Conservation (phyloP, 2,113 vertebrate genomes). For the Siniperca chuatsi region DNA sequence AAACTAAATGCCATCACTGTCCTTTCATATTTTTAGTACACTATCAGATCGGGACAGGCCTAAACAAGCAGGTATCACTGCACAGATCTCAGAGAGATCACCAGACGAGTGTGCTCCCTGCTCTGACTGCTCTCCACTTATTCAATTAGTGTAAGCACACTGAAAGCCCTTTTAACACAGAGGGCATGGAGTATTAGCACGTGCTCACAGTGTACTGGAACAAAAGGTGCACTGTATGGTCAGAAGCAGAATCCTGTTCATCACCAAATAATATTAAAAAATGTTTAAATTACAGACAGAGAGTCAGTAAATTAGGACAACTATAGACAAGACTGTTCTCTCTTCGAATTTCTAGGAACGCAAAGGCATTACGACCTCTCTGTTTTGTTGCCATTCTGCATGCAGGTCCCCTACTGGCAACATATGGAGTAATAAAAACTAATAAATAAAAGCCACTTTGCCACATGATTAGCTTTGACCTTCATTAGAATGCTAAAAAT, state of each 20-base stretch:
- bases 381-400: too few relatives aligned
- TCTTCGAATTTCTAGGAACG: too few relatives aligned
- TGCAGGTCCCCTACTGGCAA: too few relatives aligned
- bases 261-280: not conserved
- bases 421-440: not conserved
- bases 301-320: too few relatives aligned
- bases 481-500: not conserved
- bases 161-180: slow-evolving; percentile 50
- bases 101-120: slow-evolving; percentile 18
- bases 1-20: slow-evolving; percentile 2
- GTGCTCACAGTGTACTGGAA: slow-evolving; percentile 1
- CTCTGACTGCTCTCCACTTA: slow-evolving; percentile 44
- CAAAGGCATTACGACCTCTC: not conserved
- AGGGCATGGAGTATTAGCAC: slow-evolving; percentile 35
- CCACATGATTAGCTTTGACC: not conserved
- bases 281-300: fast-evolving
- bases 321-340: too few relatives aligned
- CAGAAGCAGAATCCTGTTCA: slow-evolving; percentile 7
- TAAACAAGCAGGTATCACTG: slow-evolving; percentile 23
- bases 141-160: slow-evolving; percentile 67
- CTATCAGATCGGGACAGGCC: not conserved
- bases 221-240: slow-evolving; percentile 11
- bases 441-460: not conserved
- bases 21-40: not conserved
- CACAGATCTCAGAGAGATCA: slow-evolving; percentile 24